Percentiles rank a stretch among this genome's conserved stretches.
These are phyloP conservation scores for Rhinolophus ferrumequinum DNA, from an alignment of 2,113 vertebrate species.

Conservation along the genomic window DNA sequence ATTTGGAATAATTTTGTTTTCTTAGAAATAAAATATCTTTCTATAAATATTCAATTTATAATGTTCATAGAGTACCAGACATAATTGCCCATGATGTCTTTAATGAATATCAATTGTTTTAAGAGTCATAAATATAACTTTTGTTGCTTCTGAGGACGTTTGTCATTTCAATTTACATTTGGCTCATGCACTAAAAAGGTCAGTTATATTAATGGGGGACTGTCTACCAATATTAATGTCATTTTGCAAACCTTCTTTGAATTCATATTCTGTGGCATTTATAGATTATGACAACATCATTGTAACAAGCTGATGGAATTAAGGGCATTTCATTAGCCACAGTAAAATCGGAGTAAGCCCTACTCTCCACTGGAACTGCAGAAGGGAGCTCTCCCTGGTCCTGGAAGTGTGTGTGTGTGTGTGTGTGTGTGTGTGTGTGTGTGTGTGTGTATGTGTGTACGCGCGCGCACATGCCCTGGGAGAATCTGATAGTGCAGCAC, in stretches of 20 bases:
- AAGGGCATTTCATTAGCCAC: background rate
- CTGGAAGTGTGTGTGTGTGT: accelerated
- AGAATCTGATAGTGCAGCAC: background rate
- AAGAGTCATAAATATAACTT: background rate
- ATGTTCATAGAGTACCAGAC: background rate
- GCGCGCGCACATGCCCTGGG: no score
- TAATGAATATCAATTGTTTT: background rate
- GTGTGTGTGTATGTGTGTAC: no score
- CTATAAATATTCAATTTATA: background rate
- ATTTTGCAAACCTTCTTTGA: background rate
- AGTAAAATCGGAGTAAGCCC: no score
- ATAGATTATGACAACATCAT: accelerated
- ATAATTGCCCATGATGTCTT: background rate
- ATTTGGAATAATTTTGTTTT: background rate
- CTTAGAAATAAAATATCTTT: background rate
- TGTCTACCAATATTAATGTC: background rate
- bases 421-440: no score
- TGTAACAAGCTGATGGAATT: no score
- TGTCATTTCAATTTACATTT: background rate
- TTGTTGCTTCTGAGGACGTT: background rate
- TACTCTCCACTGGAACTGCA: background rate
- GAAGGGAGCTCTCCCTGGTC: no score
- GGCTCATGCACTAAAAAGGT: background rate
- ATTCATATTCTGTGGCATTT: background rate
- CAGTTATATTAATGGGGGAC: background rate